These are phyloP conservation scores for Noctua comes DNA, from an alignment of 2,888 invertebrate species.

Conservation along the genomic window DNA sequence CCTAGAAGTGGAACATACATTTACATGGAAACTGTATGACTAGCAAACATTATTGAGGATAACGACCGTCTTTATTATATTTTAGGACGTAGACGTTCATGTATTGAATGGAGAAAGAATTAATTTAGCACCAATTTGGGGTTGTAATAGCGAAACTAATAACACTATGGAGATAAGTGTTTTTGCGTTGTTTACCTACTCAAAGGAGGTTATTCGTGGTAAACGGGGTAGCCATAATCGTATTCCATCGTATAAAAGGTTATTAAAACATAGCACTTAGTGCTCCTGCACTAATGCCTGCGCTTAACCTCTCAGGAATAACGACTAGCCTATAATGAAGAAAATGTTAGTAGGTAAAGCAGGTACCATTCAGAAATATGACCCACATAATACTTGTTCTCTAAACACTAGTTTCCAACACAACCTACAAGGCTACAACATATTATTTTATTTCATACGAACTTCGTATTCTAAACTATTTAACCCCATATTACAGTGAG, in stretches of 20 bases:
- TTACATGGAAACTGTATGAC: constrained; percentile 27
- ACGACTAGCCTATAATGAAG: constrained; percentile 14
- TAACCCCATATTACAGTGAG: constrained; percentile 55
- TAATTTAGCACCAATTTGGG: constrained; percentile 40
- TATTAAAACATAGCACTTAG: constrained; percentile 39
- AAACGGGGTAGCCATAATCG: constrained; percentile 10
- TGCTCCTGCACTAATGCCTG: constrained; percentile 13
- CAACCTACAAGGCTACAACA: constrained; percentile 30
- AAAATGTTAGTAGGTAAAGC: constrained; percentile 11
- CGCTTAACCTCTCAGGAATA: constrained; percentile 19
- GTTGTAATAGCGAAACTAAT: constrained; percentile 7
- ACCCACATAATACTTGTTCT: constrained; percentile 18
- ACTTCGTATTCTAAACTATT: constrained; percentile 52
- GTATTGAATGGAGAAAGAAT: constrained; percentile 25
- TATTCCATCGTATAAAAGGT: constrained; percentile 32
- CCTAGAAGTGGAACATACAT: constrained; percentile 6
- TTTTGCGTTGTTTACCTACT: constrained; percentile 13
- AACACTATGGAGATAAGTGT: background rate
- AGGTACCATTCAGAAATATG: constrained; percentile 5
- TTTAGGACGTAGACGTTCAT: constrained; percentile 15
- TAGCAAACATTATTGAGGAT: constrained; percentile 21
- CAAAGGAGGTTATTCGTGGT: constrained; percentile 13
- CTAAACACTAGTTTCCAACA: constrained; percentile 7
- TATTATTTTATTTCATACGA: constrained; percentile 47
- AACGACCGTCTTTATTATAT: constrained; percentile 10